These are phyloP conservation scores for Philypnodon macrostomus DNA, from an alignment of 2,797 vertebrate species.

Conservation along the genomic window DNA sequence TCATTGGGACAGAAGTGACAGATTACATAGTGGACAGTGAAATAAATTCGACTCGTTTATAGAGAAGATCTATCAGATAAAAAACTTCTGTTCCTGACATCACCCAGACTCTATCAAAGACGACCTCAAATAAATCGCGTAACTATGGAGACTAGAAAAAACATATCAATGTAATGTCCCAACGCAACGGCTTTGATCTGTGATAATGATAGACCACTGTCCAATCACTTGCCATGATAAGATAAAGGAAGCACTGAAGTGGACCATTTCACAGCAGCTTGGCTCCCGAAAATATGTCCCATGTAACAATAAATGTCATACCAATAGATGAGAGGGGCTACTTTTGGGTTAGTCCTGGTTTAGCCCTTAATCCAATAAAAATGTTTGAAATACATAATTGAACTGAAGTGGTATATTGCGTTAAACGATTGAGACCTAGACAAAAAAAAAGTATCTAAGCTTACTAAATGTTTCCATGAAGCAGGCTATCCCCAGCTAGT, in stretches of 20 bases:
- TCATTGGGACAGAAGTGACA: constrained; percentile 47
- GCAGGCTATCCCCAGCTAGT: constrained; percentile 55
- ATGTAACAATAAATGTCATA: background rate
- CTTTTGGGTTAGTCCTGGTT: too few species aligned
- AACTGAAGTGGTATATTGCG: too few species aligned
- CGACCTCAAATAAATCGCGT: constrained; percentile 26
- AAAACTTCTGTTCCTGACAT: constrained; percentile 41
- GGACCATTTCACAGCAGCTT: background rate
- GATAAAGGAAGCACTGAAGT: background rate
- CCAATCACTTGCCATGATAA: constrained; percentile 4
- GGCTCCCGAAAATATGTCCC: background rate
- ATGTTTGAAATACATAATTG: too few species aligned
- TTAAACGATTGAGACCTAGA: too few species aligned
- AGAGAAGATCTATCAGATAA: constrained; percentile 37
- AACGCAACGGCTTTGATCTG: constrained; percentile 13
- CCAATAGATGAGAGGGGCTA: background rate
- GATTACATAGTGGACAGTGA: constrained; percentile 29
- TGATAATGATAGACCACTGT: constrained; percentile 13
- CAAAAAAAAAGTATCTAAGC: too few species aligned
- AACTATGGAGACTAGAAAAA: constrained; percentile 40
- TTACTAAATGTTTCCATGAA: constrained; percentile 58
- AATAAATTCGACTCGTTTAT: constrained; percentile 44
- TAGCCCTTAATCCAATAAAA: too few species aligned
- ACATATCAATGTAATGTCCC: constrained; percentile 13
- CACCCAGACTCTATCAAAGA: constrained; percentile 30